A percentile compares a stretch with the other conserved stretches of the same genome.
Evolutionary conservation across 2,888 invertebrate species (phyloP).

Genomic region (Heteropelma amictum): DNA sequence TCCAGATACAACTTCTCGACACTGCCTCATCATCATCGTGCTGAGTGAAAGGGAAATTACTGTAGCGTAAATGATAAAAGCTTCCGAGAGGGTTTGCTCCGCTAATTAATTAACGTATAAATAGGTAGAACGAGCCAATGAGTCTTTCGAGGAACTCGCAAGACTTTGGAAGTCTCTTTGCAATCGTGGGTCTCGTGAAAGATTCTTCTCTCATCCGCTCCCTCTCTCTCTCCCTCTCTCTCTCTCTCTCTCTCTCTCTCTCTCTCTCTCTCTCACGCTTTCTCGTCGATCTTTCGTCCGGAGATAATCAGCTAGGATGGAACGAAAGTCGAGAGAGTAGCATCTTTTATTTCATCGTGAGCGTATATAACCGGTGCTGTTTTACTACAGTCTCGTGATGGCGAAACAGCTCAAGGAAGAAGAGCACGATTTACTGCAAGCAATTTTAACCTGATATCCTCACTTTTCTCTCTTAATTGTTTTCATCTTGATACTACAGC

Average conservation of each 20-base stretch:
- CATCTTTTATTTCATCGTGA: constrained; percentile 43
- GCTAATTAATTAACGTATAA: neutral
- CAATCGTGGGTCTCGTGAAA: neutral
- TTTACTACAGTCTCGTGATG: neutral
- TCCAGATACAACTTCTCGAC: neutral
- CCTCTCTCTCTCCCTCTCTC: too few relatives aligned
- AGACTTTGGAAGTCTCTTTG: neutral
- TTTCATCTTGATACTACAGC: constrained; percentile 14
- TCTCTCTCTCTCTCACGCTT: too few relatives aligned
- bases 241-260: too few relatives aligned
- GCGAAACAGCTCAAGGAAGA: neutral
- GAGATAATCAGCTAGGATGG: constrained; percentile 4
- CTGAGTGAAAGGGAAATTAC: neutral
- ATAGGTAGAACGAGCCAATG: neutral
- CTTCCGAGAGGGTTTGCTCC: neutral
- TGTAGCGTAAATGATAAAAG: neutral
- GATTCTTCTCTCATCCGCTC: neutral
- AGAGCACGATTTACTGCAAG: constrained; percentile 5
- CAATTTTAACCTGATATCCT: constrained; percentile 32
- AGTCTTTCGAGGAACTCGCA: neutral
- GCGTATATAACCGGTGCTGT: too few relatives aligned
- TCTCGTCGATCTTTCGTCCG: neutral
- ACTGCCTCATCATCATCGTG: neutral
- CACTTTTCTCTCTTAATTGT: constrained; percentile 44
- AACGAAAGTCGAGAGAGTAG: neutral